Evolutionary conservation across 2,797 vertebrate genomes (phyloP).

Genomic region (Botia kubotai): DNA sequence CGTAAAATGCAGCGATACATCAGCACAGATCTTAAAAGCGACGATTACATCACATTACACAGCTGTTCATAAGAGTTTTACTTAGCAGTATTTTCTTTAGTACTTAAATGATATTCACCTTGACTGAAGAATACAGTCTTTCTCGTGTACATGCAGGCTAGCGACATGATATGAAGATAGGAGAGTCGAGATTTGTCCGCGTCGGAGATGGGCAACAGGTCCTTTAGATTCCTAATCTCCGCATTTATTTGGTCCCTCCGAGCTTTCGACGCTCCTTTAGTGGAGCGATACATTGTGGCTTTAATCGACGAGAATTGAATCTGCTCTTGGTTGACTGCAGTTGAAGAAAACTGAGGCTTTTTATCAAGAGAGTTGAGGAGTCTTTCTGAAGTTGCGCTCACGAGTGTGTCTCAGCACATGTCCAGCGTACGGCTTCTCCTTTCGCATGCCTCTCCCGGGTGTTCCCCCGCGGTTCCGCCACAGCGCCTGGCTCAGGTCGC

Average conservation of each 20-base stretch:
- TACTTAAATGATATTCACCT: conserved; percentile 77
- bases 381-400: conserved; percentile 61
- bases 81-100: background rate
- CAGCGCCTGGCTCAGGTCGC: conserved; percentile 74
- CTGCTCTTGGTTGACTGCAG: conserved; percentile 68
- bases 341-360: conserved; percentile 62
- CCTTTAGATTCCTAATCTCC: conserved; percentile 93
- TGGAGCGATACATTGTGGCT: conserved; percentile 90
- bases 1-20: background rate
- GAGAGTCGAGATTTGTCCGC: conserved; percentile 92
- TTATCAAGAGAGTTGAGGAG: conserved; percentile 60
- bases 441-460: conserved; percentile 61
- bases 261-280: conserved; percentile 95
- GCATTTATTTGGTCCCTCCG: conserved; percentile 95
- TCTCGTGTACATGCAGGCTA: conserved; percentile 93
- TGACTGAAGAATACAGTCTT: conserved; percentile 91
- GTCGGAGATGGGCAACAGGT: conserved; percentile 91
- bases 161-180: conserved; percentile 94
- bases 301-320: conserved; percentile 67
- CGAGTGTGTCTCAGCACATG: conserved; percentile 71
- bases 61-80: background rate
- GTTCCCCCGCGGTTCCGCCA: conserved; percentile 69
- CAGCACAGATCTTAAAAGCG: background rate
- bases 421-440: conserved; percentile 69
- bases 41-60: background rate